Evolutionary conservation across 1,140 invertebrate genomes (phyloP).

Genomic region (Trinorchestia longiramus): DNA sequence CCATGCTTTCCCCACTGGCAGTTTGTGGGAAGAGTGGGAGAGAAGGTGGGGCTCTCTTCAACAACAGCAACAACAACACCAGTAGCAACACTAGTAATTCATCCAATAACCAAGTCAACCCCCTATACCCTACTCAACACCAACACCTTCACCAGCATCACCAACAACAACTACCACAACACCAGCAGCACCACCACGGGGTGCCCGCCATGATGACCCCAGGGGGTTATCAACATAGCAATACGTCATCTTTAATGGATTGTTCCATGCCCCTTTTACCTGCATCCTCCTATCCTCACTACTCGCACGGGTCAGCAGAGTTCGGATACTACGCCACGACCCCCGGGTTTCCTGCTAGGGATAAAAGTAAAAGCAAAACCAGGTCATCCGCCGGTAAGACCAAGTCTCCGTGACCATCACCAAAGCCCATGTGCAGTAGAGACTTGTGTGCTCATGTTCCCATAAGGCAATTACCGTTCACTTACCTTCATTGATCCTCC

Average conservation of each 20-base stretch:
- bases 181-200: slow-evolving; percentile 17
- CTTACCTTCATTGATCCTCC: background rate
- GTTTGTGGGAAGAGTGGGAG: slow-evolving; percentile 45
- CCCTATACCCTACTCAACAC: background rate
- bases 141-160: slow-evolving; percentile 23
- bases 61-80: slow-evolving; percentile 1
- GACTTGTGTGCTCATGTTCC: background rate
- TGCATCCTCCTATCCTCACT: slow-evolving; percentile 40
- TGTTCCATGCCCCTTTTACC: slow-evolving; percentile 47
- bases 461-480: background rate
- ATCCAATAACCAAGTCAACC: background rate
- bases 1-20: slow-evolving; percentile 46
- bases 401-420: background rate
- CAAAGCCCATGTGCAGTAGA: background rate
- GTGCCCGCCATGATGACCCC: background rate
- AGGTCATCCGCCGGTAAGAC: slow-evolving; percentile 56
- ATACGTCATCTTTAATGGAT: background rate
- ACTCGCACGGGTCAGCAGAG: background rate
- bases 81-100: background rate
- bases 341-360: background rate
- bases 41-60: slow-evolving; percentile 47
- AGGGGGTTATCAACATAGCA: background rate
- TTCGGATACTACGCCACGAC: slow-evolving; percentile 19
- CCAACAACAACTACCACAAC: slow-evolving; percentile 15
- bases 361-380: slow-evolving; percentile 52